These are phyloP conservation scores for Microcebus tavaratra DNA, from an alignment of 2,113 vertebrate species.

Conservation along the genomic window DNA sequence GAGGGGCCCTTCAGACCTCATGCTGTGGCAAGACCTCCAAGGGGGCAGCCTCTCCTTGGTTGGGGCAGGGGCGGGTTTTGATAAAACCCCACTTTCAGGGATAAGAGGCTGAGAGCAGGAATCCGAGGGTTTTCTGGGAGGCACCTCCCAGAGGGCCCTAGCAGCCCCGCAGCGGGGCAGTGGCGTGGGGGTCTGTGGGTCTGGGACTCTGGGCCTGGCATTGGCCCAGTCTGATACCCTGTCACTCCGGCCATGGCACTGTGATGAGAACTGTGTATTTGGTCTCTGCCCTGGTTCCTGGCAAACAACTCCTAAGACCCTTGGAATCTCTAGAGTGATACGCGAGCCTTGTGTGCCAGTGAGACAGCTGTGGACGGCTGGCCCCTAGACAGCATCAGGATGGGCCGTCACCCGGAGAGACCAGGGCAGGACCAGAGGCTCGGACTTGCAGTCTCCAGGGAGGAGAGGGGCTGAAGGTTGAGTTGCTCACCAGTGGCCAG, in stretches of 20 bases:
- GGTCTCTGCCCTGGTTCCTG: not conserved
- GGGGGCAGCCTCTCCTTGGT: not conserved
- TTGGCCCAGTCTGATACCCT: not conserved
- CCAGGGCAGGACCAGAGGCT: not conserved
- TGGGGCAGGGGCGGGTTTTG: not conserved
- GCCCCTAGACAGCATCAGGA: not conserved
- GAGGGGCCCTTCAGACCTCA: not conserved
- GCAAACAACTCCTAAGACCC: too few relatives aligned
- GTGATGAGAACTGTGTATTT: not conserved
- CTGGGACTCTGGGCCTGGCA: too few relatives aligned
- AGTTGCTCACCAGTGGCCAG: not conserved
- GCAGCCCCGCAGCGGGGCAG: not conserved
- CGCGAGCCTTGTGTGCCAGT: too few relatives aligned
- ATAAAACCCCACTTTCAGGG: not conserved
- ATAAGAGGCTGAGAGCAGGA: not conserved
- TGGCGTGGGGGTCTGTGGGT: not conserved
- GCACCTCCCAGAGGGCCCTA: not conserved
- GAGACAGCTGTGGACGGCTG: not conserved
- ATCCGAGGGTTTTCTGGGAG: fast-evolving
- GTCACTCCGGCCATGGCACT: not conserved
- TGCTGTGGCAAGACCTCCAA: not conserved
- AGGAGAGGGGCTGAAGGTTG: not conserved
- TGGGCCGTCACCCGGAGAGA: not conserved
- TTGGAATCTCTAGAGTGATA: too few relatives aligned
- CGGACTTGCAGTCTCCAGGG: not conserved